Percentiles rank a stretch among this genome's conserved stretches.
phyloP scores from a whole-genome alignment of 2,113 vertebrate genomes.

The Panthera leo region DNA sequence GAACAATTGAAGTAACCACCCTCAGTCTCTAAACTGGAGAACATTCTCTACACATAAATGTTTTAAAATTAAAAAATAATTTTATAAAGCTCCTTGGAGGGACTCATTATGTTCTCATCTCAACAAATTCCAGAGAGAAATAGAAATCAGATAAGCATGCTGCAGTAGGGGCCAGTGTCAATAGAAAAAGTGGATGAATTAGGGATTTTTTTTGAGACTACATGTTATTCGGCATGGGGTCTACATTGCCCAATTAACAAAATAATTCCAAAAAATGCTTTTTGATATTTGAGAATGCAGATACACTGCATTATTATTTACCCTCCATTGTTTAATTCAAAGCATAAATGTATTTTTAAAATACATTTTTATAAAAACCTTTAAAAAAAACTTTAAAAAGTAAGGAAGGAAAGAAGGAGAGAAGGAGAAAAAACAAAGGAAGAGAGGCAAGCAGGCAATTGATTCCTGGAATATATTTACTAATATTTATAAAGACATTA shows the following conservation, averaged over 20 bases:
- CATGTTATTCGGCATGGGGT: neutral
- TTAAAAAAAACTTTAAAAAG: neutral
- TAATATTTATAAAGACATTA: conserved; percentile 29
- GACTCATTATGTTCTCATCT: neutral
- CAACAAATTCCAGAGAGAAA: neutral
- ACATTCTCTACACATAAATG: neutral
- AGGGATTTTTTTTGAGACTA: neutral
- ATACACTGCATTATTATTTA: neutral
- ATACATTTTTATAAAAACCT: too few species aligned
- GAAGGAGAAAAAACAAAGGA: neutral
- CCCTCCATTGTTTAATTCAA: too few species aligned
- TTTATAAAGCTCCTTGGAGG: neutral
- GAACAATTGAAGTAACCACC: neutral
- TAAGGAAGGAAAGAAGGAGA: neutral
- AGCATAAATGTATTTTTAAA: too few species aligned
- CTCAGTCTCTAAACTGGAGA: neutral
- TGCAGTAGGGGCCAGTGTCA: neutral
- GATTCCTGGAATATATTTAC: neutral
- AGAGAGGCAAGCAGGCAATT: neutral
- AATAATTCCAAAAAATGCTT: neutral
- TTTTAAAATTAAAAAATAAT: neutral
- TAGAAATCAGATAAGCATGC: neutral
- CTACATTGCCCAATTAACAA: neutral
- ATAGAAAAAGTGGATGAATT: neutral
- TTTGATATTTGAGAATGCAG: neutral